Conservation (phyloP, 1,140 invertebrate genomes). For the Hylaeus anthracinus region DNA sequence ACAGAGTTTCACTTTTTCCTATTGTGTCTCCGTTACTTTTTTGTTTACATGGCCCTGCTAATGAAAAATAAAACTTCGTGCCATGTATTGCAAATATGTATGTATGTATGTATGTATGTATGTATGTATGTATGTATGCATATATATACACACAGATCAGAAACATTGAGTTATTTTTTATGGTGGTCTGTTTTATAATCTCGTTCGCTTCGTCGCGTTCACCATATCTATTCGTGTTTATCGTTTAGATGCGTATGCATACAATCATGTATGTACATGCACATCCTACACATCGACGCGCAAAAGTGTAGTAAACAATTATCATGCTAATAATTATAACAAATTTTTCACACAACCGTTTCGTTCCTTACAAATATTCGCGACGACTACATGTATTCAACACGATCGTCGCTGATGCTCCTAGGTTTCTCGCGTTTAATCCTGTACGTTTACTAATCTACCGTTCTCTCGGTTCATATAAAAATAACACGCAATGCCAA, state of each 20-base stretch:
- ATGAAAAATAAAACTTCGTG: conserved; percentile 45
- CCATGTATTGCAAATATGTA: conserved; percentile 27
- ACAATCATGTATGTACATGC: neutral
- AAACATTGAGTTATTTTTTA: conserved; percentile 28
- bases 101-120: neutral
- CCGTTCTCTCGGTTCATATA: conserved; percentile 69
- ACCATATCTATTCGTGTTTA: neutral
- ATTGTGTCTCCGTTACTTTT: neutral
- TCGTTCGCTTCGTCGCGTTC: conserved; percentile 1
- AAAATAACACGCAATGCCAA: conserved; percentile 80
- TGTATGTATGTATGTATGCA: too few relatives aligned
- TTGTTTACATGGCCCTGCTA: neutral
- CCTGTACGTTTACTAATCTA: conserved; percentile 57
- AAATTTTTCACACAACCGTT: conserved; percentile 70
- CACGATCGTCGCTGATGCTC: conserved; percentile 56
- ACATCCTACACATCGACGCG: neutral
- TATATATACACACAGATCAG: neutral
- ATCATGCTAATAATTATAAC: conserved; percentile 43
- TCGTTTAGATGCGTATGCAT: neutral
- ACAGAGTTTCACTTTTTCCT: neutral
- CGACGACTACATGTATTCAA: conserved; percentile 40
- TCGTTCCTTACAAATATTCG: conserved; percentile 64
- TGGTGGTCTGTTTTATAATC: conserved; percentile 9
- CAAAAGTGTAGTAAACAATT: conserved; percentile 17
- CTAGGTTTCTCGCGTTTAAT: conserved; percentile 41